Base-by-base conservation (phyloP, 2,797 vertebrate species). In the Tinamus major region DNA sequence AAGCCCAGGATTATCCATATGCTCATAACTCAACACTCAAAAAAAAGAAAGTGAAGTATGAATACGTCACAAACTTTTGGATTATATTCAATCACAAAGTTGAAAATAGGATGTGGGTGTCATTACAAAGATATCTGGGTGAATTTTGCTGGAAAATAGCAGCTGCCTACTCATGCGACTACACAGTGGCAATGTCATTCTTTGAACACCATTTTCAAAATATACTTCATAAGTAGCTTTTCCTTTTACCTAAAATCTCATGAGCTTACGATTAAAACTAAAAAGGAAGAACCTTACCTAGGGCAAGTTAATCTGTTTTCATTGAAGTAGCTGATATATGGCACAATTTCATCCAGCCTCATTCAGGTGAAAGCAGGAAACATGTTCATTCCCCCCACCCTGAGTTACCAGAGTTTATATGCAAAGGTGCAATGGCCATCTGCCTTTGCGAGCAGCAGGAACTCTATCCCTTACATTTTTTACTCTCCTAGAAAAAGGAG, bases 21-120 rank as follows among this genome's bases (percentile, higher is more conserved):
- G 91, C 75, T 95, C 92, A 83, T 35, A 55, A 95, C 65, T 48
- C 56, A 91, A 79, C 81, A 33, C 92, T 87, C 85, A 87, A 91
- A 96, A 95, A 95, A 83, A 33, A 64, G 41, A 64, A 37, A n/a
- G 53, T 46, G 46, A 75, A 42, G 26, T 5, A 16, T 67, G 58
- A 95, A 70, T 24, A 71, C 1, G 4, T 77, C 79, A 93, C 81
- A 39, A 81, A 49, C 26, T 79, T 91, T 31, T 23, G 42, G 48
- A 95, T 92, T 90, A 77, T 86, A 93, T 1, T 2, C 58, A 70
- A 69, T 31, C 15, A 39, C 77, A 78, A 94, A 81, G 9, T 85
- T 75, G 90, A 95, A 92, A 56, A 31, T 55, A 51, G 0, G 9
- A 61, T 69, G 46, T 58, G 37, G 23, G 27, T 89, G 68, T 67